Base-by-base conservation (phyloP, 2,888 invertebrate species). In the Labia minor region DNA sequence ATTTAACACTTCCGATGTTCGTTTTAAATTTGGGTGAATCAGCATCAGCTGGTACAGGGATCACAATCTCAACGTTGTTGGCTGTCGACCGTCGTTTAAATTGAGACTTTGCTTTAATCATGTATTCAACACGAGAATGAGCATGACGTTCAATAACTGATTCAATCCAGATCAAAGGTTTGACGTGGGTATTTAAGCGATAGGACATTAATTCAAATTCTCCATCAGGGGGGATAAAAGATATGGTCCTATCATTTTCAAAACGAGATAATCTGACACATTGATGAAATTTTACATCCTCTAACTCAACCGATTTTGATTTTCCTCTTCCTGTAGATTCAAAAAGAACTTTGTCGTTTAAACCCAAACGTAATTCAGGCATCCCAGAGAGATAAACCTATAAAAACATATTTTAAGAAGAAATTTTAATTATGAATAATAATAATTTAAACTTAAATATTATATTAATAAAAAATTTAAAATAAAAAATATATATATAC, bases 191-290 rank as follows among this genome's bases (percentile, higher is more conserved):
- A 77, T 95, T 97, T 37, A 98, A 81, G 66, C 97, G 85, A 77
- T 98, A 98, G 0, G 96, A 96, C 97, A 99, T 99, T 68, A 99
- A 80, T 77, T 99, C 98, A 81, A 99, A 98, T 77, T 98, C 98
- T 18, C 98, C 98, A 81, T 98, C 98, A 0, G 98, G 98, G 67
- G 98, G 98, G 74, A 99, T 96, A 77, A 99, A 98, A 0, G 94
- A 96, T 73, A 97, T 97, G 0, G 98, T 99, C 67, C 98, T 85
- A 77, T 99, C 98, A 77, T 97, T 97, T 77, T 99, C 98, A 78
- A 98, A 98, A 67, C 76, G 76, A 0, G 97, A 97, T 70, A 99
- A 79, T 71, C 98, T 83, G 0, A 99, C 98, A 77, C 98, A 99
- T 76, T 98, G 98, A 77, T 99, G 98, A 76, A 98, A 98, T 76